A percentile compares a stretch with the other conserved stretches of the same genome.
Conservation (phyloP, 1,140 invertebrate genomes). For the Phymastichus coffea region DNA sequence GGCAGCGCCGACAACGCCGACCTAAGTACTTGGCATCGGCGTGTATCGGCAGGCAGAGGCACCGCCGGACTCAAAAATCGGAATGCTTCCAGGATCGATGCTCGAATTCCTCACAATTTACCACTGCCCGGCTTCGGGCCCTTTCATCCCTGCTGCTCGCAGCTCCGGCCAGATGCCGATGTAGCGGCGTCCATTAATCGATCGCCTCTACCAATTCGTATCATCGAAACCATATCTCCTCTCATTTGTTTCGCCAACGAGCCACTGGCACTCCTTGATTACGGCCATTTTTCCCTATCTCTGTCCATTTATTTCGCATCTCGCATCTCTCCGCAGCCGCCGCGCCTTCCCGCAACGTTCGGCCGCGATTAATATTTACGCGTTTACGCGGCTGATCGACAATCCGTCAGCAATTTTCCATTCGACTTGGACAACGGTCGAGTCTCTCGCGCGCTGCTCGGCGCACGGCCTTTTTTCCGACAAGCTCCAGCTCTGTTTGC, state of each 20-base stretch:
- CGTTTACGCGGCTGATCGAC: no score
- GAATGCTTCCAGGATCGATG: slow-evolving; percentile 35
- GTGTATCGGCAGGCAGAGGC: slow-evolving; percentile 14
- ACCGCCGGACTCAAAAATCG: slow-evolving; percentile 25
- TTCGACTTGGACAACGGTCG: no score
- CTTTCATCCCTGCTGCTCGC: slow-evolving; percentile 37
- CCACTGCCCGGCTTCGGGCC: slow-evolving; percentile 33
- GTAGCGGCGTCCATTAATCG: slow-evolving; percentile 37
- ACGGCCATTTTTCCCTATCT: not conserved
- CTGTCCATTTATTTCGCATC: no score
- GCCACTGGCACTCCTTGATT: slow-evolving; percentile 7
- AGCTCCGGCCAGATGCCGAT: slow-evolving; percentile 32
- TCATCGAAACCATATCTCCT: slow-evolving; percentile 14
- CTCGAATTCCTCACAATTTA: slow-evolving; percentile 39
- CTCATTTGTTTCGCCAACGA: slow-evolving; percentile 13
- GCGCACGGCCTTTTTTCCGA: no score
- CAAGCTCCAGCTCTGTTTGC: no score
- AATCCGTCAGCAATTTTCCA: no score
- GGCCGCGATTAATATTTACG: no score
- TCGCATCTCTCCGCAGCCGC: no score
- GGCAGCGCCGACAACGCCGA: no score
- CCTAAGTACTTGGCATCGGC: no score
- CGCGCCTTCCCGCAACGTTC: no score
- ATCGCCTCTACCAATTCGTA: slow-evolving; percentile 20
- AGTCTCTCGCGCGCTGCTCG: no score